Base-by-base conservation (phyloP, 2,113 vertebrate species). In the Oreochromis spilurus region DNA sequence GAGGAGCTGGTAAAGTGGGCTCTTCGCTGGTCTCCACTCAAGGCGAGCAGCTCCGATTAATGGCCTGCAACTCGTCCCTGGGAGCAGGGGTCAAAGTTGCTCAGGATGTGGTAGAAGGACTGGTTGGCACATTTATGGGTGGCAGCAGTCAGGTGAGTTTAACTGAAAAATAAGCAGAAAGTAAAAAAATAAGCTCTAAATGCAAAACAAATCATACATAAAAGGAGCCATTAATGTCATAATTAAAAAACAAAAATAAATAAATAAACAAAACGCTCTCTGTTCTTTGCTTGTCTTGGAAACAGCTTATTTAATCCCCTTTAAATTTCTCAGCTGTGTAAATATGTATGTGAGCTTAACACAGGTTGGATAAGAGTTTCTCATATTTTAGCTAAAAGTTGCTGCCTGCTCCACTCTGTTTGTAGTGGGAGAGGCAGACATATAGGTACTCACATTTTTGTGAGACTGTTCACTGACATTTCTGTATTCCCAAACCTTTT, bases 1-100 rank as follows among this genome's bases (percentile, higher is more conserved):
- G 96, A 2, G 97, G 97, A 17, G 96, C 94, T 13, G 90, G 96
- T 26, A 96, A 94, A 75, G 97, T 97, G 60, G 96, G 96, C 1
- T 93, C 93, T 19, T 96, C 96, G 2, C 84, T 97, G 19, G 82
- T 93, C 60, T 60, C 79, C 85, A 95, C 90, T 3, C 96, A 97
- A 70, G 94, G 95, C 10, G 97, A 97, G 38, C 96, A 96, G 55
- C 93, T 97, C 26, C 54, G 91, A 2, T 78, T 97, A 9, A 89
- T 95, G 79, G 90, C 92, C 38, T 94, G 94, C 38, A 96, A 96
- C 93, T 96, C 96, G 2, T 83, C 95, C 4, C 17, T 97, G 67
- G 96, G 95, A 7, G 85, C 93, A 0, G 96, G 93, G 4, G 75
- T 96, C 50, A 93, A 91, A 89, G 94, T 50, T 13, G 91, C 90